Percentiles rank a stretch among this genome's conserved stretches.
phyloP scores from a whole-genome alignment of 2,797 vertebrate genomes.

The Vireo griseus region DNA sequence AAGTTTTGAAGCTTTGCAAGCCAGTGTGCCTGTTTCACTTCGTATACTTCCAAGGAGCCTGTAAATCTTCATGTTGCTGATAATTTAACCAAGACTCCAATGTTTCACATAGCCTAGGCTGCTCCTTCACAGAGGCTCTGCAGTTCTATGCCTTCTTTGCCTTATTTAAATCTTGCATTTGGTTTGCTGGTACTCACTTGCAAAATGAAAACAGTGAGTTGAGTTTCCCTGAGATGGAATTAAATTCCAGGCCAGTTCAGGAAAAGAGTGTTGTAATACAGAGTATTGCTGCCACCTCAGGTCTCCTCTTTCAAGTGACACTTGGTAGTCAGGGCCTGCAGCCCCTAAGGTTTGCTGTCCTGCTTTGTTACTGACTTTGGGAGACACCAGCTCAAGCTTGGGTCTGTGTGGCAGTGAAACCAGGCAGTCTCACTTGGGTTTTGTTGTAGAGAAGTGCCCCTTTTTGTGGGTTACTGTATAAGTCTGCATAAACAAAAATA shows the following conservation, averaged over 20 bases:
- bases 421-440: not conserved
- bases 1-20: not conserved
- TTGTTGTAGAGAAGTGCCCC: not conserved
- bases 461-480: not conserved
- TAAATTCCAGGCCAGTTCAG: not conserved
- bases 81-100: not conserved
- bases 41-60: not conserved
- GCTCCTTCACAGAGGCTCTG: not conserved
- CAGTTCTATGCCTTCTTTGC: not conserved
- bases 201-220: not conserved
- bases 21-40: not conserved
- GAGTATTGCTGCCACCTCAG: not conserved
- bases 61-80: not conserved
- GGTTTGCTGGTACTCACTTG: not conserved
- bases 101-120: not conserved
- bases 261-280: not conserved
- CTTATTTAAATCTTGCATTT: not conserved
- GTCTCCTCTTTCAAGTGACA: not conserved
- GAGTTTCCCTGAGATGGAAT: not conserved
- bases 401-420: not conserved
- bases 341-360: rapidly evolving
- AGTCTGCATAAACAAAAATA: not conserved
- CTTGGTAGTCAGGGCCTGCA: not conserved
- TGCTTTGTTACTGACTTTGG: not conserved
- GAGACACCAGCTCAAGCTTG: not conserved